Evolutionary conservation across 2,113 vertebrate species (phyloP).

Genomic region (Campylomormyrus tamandua): DNA sequence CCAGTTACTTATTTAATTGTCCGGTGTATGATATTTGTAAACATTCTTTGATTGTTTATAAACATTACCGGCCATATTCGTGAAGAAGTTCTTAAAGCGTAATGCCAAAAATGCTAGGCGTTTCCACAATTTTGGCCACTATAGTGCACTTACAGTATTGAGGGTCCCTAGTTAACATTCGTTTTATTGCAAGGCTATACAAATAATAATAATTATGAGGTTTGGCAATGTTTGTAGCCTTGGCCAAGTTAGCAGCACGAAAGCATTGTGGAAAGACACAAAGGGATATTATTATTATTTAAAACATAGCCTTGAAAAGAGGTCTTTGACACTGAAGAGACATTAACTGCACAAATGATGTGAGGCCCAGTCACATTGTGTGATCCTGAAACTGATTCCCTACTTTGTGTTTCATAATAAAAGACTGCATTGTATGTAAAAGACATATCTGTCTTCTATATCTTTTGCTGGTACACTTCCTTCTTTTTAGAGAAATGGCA

Average conservation of each 20-base stretch:
- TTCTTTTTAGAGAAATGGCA: neutral
- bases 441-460: neutral
- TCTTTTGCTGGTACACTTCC: neutral
- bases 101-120: no score
- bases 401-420: neutral
- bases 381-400: neutral
- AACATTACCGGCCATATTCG: neutral
- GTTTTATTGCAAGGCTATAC: neutral
- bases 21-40: neutral
- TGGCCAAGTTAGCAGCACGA: neutral
- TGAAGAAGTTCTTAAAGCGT: neutral
- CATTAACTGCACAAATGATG: neutral
- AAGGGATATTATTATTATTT: neutral
- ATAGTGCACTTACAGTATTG: neutral
- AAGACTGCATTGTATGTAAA: neutral
- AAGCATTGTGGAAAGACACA: neutral
- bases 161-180: neutral
- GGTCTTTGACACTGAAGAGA: neutral
- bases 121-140: neutral
- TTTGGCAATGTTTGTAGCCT: neutral
- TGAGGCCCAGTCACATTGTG: neutral
- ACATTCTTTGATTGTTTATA: neutral
- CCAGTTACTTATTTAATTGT: neutral
- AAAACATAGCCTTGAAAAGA: neutral
- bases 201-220: neutral